A percentile compares a stretch with the other conserved stretches of the same genome.
Conservation (phyloP, 1,140 invertebrate species). For the Brachionus paranguensis region DNA sequence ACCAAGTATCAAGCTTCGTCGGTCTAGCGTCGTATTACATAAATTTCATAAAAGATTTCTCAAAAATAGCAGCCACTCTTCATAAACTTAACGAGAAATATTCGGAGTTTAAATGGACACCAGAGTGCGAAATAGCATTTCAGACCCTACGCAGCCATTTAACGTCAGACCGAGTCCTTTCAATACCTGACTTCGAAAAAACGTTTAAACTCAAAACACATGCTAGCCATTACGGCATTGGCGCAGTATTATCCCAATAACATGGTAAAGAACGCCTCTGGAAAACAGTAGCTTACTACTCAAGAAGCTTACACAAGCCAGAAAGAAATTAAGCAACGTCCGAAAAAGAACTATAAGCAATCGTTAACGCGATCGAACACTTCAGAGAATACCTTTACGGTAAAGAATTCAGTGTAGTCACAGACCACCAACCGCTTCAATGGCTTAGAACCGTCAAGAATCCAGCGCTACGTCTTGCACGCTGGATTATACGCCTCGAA, state of each 20-base stretch:
- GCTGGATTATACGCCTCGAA: slow-evolving; percentile 28
- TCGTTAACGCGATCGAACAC: slow-evolving; percentile 55
- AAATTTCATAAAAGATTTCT: slow-evolving; percentile 45
- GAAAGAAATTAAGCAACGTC: slow-evolving; percentile 56
- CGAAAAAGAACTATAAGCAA: slow-evolving; percentile 58
- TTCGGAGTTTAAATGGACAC: slow-evolving; percentile 43
- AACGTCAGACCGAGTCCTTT: background rate
- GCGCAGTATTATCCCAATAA: background rate
- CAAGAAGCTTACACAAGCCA: slow-evolving; percentile 32
- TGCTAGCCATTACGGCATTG: background rate
- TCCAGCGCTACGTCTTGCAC: slow-evolving; percentile 49
- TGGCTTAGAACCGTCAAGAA: slow-evolving; percentile 51
- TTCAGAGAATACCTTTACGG: slow-evolving; percentile 58
- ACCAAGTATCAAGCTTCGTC: slow-evolving; percentile 1
- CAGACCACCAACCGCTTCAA: slow-evolving; percentile 57
- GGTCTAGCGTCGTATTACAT: background rate
- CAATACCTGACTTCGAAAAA: background rate
- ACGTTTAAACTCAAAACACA: background rate
- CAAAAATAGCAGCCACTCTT: slow-evolving; percentile 42
- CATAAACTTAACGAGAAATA: slow-evolving; percentile 44
- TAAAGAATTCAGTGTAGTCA: slow-evolving; percentile 56
- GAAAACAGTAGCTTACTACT: background rate
- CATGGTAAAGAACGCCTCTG: background rate
- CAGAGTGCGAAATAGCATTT: background rate
- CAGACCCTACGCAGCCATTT: background rate